Evolutionary conservation across 2,113 vertebrate species (phyloP).

Genomic region (Delphinus delphis): DNA sequence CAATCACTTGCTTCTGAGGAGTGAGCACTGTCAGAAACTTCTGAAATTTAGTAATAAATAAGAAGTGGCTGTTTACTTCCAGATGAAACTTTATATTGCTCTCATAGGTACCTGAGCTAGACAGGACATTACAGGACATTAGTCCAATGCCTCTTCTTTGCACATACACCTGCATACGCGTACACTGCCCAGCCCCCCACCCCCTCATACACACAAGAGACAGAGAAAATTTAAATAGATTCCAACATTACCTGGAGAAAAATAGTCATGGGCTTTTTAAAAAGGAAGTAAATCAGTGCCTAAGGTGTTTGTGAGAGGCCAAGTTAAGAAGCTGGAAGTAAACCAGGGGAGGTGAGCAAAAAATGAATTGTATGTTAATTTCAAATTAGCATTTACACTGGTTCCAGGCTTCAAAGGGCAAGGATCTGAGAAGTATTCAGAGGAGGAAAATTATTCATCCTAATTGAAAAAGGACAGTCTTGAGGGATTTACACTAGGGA

Average conservation of each 20-base stretch:
- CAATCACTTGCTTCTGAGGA: neutral
- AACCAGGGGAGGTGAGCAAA: constrained; percentile 18
- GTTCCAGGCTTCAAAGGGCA: constrained; percentile 65
- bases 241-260: neutral
- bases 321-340: constrained; percentile 40
- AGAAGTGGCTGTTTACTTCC: neutral
- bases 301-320: neutral
- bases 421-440: constrained; percentile 25
- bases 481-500: neutral
- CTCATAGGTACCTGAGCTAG: neutral
- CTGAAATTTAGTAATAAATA: neutral
- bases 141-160: neutral
- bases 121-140: neutral
- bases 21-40: neutral
- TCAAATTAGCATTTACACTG: constrained; percentile 64
- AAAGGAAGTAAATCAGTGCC: neutral
- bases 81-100: neutral
- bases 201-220: neutral
- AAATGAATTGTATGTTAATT: constrained; percentile 68
- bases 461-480: constrained; percentile 51
- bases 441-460: constrained; percentile 53
- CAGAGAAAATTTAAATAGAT: neutral
- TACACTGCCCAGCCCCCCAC: fast-evolving
- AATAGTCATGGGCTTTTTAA: neutral
- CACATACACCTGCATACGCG: neutral